A percentile compares a stretch with the other conserved stretches of the same genome.
phyloP scores from a whole-genome alignment of 2,797 vertebrate genomes.

The Euthynnus affinis region DNA sequence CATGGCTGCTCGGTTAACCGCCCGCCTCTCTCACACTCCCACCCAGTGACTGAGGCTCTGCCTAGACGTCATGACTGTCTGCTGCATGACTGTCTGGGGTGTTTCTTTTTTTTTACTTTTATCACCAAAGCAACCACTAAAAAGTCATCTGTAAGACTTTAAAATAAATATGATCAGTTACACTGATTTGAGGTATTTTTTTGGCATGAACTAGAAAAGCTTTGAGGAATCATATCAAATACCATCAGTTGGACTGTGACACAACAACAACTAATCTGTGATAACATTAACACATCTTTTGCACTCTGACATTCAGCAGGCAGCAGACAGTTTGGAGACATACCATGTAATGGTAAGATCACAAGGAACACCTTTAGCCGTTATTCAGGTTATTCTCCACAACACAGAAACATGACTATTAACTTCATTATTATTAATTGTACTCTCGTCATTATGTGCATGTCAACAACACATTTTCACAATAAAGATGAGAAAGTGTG shows the following conservation, averaged over 20 bases:
- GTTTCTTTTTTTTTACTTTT: not conserved
- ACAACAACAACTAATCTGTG: no score
- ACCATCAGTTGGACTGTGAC: no score
- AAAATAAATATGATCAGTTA: not conserved
- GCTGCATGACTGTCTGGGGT: not conserved
- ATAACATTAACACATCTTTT: conserved; percentile 16
- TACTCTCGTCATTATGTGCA: not conserved
- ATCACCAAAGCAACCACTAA: not conserved
- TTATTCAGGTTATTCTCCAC: conserved; percentile 22
- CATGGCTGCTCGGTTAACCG: not conserved
- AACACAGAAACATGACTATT: conserved; percentile 8
- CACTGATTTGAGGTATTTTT: not conserved
- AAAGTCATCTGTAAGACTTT: not conserved
- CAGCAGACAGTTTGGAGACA: no score
- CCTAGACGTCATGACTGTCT: not conserved
- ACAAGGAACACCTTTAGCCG: not conserved
- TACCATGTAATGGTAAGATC: not conserved
- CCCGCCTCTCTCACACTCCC: not conserved
- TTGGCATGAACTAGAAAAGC: no score
- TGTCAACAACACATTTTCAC: no score
- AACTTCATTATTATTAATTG: conserved; percentile 14
- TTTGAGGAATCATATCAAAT: no score
- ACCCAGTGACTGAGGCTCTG: not conserved
- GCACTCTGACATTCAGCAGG: no score
- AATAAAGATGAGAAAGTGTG: no score